Percentiles rank a stretch among this genome's conserved stretches.
Conservation (phyloP, 2,888 invertebrate species). For the Anagyrus pseudococci region DNA sequence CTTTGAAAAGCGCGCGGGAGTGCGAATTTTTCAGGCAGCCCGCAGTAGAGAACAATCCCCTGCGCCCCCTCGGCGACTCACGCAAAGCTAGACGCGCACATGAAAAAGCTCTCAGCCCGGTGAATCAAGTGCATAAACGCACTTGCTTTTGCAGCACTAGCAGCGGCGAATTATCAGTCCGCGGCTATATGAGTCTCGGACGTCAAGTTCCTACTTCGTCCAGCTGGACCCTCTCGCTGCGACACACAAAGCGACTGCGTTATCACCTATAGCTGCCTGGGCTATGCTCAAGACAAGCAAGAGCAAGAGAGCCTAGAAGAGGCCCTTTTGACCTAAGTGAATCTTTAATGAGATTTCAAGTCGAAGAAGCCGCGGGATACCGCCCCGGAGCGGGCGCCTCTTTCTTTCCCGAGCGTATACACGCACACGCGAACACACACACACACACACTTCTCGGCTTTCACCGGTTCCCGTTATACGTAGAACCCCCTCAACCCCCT, state of each 20-base stretch:
- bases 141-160: neutral
- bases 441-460: neutral
- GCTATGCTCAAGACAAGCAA: too few relatives aligned
- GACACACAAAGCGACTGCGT: neutral
- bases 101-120: too few relatives aligned
- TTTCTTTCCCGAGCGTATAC: slow-evolving; percentile 26
- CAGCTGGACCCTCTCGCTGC: too few relatives aligned
- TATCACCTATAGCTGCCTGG: too few relatives aligned
- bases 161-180: too few relatives aligned
- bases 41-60: too few relatives aligned
- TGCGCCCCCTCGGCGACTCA: too few relatives aligned
- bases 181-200: too few relatives aligned
- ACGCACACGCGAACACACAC: neutral
- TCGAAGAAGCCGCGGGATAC: neutral
- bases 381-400: too few relatives aligned
- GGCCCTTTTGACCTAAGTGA: slow-evolving; percentile 14
- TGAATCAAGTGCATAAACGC: neutral
- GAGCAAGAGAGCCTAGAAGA: too few relatives aligned
- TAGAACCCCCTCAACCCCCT: too few relatives aligned
- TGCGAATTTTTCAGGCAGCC: slow-evolving; percentile 6
- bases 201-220: too few relatives aligned
- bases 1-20: slow-evolving; percentile 10
- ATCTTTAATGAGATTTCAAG: slow-evolving; percentile 18
- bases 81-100: neutral
- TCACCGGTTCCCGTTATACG: neutral